A percentile compares a stretch with the other conserved stretches of the same genome.
Conservation (phyloP, 2,888 invertebrate species). For the Scaeva pyrastri region DNA sequence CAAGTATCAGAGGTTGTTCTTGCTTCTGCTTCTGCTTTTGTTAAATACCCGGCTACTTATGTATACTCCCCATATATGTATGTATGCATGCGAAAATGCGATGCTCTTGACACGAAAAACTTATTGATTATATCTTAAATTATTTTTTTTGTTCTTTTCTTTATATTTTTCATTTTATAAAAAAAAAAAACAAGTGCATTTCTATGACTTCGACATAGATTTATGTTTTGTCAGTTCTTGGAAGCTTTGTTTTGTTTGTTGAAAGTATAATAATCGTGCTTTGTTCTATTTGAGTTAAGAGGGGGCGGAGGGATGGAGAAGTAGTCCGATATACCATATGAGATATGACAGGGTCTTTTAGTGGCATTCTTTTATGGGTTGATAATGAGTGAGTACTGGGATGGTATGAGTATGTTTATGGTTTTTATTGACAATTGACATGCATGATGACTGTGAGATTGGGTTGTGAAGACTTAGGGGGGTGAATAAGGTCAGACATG, state of each 20-base stretch:
- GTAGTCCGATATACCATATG: not conserved
- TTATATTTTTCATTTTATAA: not conserved
- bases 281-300: not conserved
- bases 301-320: not conserved
- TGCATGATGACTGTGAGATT: not conserved
- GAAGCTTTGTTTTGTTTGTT: slow-evolving; percentile 30
- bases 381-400: slow-evolving; percentile 3
- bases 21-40: not conserved
- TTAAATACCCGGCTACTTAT: slow-evolving; percentile 13
- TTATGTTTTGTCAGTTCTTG: slow-evolving; percentile 30
- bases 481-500: not conserved
- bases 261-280: slow-evolving; percentile 31
- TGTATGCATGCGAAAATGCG: too few species aligned
- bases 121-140: slow-evolving; percentile 39
- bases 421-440: not conserved
- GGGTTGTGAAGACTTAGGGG: not conserved
- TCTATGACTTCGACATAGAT: slow-evolving; percentile 34
- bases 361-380: not conserved
- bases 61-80: not conserved
- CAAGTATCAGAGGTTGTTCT: slow-evolving; percentile 11
- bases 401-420: not conserved
- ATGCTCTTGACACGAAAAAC: slow-evolving; percentile 36
- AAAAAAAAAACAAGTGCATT: slow-evolving; percentile 29
- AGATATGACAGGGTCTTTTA: not conserved
- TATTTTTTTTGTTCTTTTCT: slow-evolving; percentile 1